A percentile compares a stretch with the other conserved stretches of the same genome.
Evolutionary conservation across 1,140 invertebrate species (phyloP).

Genomic region (Diorhabda carinulata): DNA sequence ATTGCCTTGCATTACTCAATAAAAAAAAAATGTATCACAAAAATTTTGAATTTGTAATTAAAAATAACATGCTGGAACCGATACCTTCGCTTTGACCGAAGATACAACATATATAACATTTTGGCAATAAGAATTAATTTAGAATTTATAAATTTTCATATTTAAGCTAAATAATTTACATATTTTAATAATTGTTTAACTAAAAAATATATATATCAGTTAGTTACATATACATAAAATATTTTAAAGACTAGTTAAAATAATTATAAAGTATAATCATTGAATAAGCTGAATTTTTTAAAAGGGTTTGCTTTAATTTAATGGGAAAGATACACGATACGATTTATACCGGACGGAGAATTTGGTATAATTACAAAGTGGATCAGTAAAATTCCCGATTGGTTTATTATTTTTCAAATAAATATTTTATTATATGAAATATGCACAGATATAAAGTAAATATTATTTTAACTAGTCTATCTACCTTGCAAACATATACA

Average conservation of each 20-base stretch:
- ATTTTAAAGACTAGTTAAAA: background rate
- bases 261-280: background rate
- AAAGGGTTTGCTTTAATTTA: too few relatives aligned
- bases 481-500: conserved; percentile 12
- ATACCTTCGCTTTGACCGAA: background rate
- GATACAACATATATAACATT: background rate
- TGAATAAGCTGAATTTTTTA: too few relatives aligned
- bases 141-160: conserved; percentile 5
- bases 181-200: conserved; percentile 8
- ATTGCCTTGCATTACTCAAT: background rate
- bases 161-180: conserved; percentile 18
- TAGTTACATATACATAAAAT: conserved; percentile 19
- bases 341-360: too few relatives aligned
- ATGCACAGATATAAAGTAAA: background rate
- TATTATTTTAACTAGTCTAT: background rate
- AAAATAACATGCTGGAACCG: background rate
- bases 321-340: too few relatives aligned
- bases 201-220: conserved; percentile 12
- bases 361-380: too few relatives aligned
- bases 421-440: background rate
- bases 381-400: too few relatives aligned
- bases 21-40: background rate
- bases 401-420: background rate
- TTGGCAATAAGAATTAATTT: conserved; percentile 11
- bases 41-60: background rate